A percentile compares a stretch with the other conserved stretches of the same genome.
phyloP scores from a whole-genome alignment of 2,888 invertebrate genomes.

The Lasiommata megera region DNA sequence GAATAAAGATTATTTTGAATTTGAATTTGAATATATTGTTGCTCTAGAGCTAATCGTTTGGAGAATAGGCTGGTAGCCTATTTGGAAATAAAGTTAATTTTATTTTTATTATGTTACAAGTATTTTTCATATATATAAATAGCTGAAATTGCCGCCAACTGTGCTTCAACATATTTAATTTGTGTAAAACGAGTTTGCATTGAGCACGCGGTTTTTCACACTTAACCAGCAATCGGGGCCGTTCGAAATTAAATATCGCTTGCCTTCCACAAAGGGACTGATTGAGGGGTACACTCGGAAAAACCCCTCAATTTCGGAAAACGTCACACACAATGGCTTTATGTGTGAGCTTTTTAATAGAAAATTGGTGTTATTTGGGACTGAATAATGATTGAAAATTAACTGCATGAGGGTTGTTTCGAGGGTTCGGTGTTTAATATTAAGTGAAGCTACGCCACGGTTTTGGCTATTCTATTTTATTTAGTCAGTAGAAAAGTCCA shows the following conservation, averaged over 20 bases:
- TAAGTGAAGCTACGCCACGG: neutral
- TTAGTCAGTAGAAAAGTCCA: no score
- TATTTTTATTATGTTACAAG: no score
- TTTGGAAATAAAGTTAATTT: no score
- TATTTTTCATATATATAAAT: neutral
- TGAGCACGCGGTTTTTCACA: conserved; percentile 13
- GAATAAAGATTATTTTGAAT: no score
- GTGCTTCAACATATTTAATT: neutral
- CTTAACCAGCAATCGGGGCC: conserved; percentile 22
- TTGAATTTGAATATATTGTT: no score
- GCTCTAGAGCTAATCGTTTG: no score
- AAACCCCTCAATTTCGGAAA: conserved; percentile 59
- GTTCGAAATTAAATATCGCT: conserved; percentile 34
- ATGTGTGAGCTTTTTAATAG: conserved; percentile 22
- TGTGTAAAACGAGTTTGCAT: conserved; percentile 12
- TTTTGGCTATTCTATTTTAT: no score
- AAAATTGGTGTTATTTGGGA: conserved; percentile 14
- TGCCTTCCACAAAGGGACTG: conserved; percentile 43
- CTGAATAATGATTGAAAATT: conserved; percentile 17
- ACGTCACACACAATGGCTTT: conserved; percentile 54
- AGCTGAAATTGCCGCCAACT: no score
- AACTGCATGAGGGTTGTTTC: neutral
- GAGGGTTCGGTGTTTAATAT: neutral
- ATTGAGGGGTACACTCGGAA: conserved; percentile 45
- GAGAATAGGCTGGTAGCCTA: no score